A percentile compares a stretch with the other conserved stretches of the same genome.
These are phyloP conservation scores for Pachycephus smyrnensis DNA, from an alignment of 2,888 invertebrate genomes.

Conservation along the genomic window DNA sequence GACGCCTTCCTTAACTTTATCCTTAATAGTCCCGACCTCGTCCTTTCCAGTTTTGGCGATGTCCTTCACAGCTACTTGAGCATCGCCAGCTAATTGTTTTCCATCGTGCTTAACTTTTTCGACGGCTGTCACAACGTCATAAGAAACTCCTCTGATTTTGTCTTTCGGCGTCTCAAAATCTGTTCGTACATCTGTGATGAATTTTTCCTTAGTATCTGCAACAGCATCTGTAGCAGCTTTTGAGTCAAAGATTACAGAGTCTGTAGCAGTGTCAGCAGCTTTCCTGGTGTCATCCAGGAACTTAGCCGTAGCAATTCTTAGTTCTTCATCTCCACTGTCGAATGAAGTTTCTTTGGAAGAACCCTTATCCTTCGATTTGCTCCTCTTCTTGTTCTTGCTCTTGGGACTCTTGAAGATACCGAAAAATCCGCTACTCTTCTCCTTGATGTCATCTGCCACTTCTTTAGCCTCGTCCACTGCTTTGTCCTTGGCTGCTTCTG, in stretches of 20 bases:
- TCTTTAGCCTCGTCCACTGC: constrained; percentile 69
- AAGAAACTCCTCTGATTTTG: constrained; percentile 45
- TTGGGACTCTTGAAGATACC: constrained; percentile 60
- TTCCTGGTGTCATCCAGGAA: constrained; percentile 54
- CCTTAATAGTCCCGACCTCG: no score
- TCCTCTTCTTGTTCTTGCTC: constrained; percentile 47
- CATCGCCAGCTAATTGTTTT: constrained; percentile 16
- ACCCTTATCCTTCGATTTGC: constrained; percentile 52
- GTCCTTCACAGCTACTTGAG: constrained; percentile 18
- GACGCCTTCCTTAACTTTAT: constrained; percentile 31
- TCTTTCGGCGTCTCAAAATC: constrained; percentile 45
- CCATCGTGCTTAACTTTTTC: constrained; percentile 20
- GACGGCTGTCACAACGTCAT: constrained; percentile 34
- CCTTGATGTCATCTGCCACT: constrained; percentile 29
- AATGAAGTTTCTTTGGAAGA: constrained; percentile 55
- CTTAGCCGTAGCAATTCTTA: constrained; percentile 46
- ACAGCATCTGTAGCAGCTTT: no score
- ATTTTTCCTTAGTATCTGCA: constrained; percentile 15
- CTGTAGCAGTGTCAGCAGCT: constrained; percentile 38
- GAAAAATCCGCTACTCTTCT: constrained; percentile 48
- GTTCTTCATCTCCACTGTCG: constrained; percentile 58
- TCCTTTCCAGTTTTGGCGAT: not conserved
- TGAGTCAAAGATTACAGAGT: no score
- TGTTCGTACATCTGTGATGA: constrained; percentile 31
- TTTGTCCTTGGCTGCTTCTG: constrained; percentile 69